Evolutionary conservation across 2,113 vertebrate species (phyloP).

Genomic region (Prietella phreatophila): DNA sequence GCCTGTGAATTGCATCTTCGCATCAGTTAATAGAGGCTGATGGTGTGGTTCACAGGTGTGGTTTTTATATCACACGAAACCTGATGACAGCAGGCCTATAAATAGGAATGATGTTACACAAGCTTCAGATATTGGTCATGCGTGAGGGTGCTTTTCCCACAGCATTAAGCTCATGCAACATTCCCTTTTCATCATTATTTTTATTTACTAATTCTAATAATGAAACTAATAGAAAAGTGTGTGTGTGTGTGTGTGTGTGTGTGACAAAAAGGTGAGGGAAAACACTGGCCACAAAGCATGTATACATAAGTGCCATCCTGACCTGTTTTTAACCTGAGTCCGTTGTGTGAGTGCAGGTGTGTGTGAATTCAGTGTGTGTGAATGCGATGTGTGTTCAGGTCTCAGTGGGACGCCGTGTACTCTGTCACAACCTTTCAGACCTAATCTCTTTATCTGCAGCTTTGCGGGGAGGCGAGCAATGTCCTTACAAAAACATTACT

Average conservation of each 20-base stretch:
- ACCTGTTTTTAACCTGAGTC: slow-evolving; percentile 25
- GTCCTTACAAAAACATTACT: slow-evolving; percentile 40
- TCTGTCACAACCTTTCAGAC: slow-evolving; percentile 43
- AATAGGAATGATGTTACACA: no score
- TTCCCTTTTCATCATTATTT: no score
- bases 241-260: background rate
- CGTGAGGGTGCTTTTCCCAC: no score
- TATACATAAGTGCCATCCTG: slow-evolving; percentile 23
- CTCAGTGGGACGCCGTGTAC: slow-evolving; percentile 35
- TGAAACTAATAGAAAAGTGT: no score
- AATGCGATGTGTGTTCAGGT: slow-evolving; percentile 15
- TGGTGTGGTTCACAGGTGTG: no score
- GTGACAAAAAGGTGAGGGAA: background rate
- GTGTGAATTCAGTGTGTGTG: slow-evolving; percentile 25
- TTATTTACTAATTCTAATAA: no score
- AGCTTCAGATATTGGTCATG: no score
- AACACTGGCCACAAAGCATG: background rate
- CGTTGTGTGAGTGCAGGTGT: background rate
- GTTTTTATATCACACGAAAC: no score
- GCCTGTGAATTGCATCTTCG: no score
- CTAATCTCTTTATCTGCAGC: slow-evolving; percentile 47
- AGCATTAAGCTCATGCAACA: no score
- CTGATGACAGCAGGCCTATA: no score
- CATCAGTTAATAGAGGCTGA: no score
- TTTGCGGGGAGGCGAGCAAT: slow-evolving; percentile 30